Conservation (phyloP, 35 echinoderm and acorn worm genomes). For the Ophioderma brevispina region DNA sequence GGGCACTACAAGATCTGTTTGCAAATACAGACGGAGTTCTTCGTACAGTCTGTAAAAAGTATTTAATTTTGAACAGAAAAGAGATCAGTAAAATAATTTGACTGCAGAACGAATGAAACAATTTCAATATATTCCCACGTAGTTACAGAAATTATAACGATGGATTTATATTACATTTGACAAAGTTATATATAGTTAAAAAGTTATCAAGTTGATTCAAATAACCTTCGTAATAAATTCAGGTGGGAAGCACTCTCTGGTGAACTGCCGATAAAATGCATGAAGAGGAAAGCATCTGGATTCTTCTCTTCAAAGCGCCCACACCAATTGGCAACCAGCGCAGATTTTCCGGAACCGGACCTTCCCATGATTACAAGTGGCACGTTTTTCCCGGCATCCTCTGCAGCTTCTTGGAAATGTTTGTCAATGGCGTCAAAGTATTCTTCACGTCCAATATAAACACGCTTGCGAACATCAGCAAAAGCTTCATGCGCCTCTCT, state of each 20-base stretch:
- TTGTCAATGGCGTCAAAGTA: conserved; percentile 48
- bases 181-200: too few species aligned
- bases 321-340: conserved; percentile 90
- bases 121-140: too few species aligned
- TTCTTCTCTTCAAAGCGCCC: conserved; percentile 77
- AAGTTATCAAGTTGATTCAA: too few species aligned
- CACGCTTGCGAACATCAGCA: conserved; percentile 66
- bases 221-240: conserved; percentile 71
- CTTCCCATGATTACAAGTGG: conserved; percentile 80
- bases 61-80: too few species aligned
- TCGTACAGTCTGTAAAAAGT: conserved; percentile 82
- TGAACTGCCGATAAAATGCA: conserved; percentile 93
- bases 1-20: conserved; percentile 60
- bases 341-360: conserved; percentile 88
- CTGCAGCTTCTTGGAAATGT: not conserved
- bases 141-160: too few species aligned
- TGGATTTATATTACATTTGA: too few species aligned
- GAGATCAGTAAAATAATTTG: too few species aligned
- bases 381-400: not conserved
- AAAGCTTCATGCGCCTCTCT: conserved; percentile 85
- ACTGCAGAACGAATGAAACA: too few species aligned
- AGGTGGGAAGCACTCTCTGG: conserved; percentile 88
- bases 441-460: conserved; percentile 84
- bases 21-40: conserved; percentile 73
- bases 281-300: conserved; percentile 69